Conservation (phyloP, 1,140 invertebrate species). For the Macrocentrus cingulum region DNA sequence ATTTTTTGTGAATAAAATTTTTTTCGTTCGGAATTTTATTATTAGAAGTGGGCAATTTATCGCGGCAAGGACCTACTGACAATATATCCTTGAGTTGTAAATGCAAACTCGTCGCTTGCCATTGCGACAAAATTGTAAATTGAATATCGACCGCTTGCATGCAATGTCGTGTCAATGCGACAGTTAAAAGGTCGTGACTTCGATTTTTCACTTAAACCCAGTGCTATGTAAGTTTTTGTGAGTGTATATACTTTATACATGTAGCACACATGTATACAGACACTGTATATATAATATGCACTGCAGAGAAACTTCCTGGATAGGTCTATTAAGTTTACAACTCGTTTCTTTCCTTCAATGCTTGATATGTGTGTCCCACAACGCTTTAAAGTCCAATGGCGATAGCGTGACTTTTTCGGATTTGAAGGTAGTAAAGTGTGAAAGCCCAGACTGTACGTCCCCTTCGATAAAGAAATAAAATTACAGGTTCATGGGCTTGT, state of each 20-base stretch:
- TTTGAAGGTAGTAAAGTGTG: constrained; percentile 22
- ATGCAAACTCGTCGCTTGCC: too few relatives aligned
- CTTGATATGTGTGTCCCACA: constrained; percentile 5
- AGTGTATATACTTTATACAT: too few relatives aligned
- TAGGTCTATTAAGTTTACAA: constrained; percentile 5
- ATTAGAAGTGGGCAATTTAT: too few relatives aligned
- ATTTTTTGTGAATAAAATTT: too few relatives aligned
- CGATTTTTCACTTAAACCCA: not conserved
- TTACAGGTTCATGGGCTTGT: constrained; percentile 24
- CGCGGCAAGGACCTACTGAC: too few relatives aligned
- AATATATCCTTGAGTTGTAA: too few relatives aligned
- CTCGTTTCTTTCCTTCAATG: not conserved
- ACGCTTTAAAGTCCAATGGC: constrained; percentile 18
- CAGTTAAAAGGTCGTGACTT: constrained; percentile 35
- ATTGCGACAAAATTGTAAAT: constrained; percentile 57
- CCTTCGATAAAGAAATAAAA: constrained; percentile 30
- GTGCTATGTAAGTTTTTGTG: not conserved
- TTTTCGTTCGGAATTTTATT: too few relatives aligned
- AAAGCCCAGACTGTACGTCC: constrained; percentile 8
- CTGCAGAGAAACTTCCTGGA: constrained; percentile 10
- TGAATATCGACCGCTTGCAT: constrained; percentile 51
- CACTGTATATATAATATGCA: too few relatives aligned
- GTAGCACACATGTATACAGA: too few relatives aligned
- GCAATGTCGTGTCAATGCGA: constrained; percentile 44
- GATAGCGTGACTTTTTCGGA: constrained; percentile 23